Base-by-base conservation (phyloP, 2,113 vertebrate species). In the Calyptomena viridis region DNA sequence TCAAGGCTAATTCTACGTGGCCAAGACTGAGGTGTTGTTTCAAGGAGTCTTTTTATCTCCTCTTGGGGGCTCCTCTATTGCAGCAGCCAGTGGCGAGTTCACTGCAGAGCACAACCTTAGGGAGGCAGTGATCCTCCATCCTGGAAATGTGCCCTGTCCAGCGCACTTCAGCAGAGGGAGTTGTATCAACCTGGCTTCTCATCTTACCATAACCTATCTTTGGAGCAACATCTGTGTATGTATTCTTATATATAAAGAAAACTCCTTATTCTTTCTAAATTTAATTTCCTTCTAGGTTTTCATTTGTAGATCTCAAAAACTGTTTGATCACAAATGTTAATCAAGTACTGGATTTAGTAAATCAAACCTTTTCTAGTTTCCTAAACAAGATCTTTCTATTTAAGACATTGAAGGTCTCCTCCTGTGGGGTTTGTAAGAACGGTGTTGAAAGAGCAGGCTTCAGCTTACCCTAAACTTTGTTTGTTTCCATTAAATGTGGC, bases 151-250 rank as follows among this genome's bases (percentile, higher is more conserved):
- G n/a, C n/a, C n/a, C n/a, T n/a, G n/a, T n/a, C n/a, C n/a, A n/a
- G n/a, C n/a, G n/a, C n/a, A n/a, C n/a, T n/a, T n/a, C n/a, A 72
- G 63, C 71, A 47, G 79, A 92, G 71, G 46, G 21, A 74, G 72
- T 27, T 88, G 59, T 63, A 67, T 60, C 60, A 91, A 62, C 60
- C 60, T 33, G 49, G 59, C 64, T 94, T 94, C 89, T 91, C 71
- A 39, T 73, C 84, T 89, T 87, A 86, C 82, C 60, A 20, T 62
- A 77, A 69, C 82, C 82, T 95, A 56, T 74, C 90, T 93, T 93
- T 88, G 94, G 87, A 94, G 75, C 2, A 1, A 33, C 46, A 82
- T 83, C 72, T 86, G 35, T 71, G 12, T 85, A 23, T 71, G 27
- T 74, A 59, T 94, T 60, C 0, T 0, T 37, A 28, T 46, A 40